Conservation (phyloP, 2,888 invertebrate genomes). For the Diplolepis rosae region DNA sequence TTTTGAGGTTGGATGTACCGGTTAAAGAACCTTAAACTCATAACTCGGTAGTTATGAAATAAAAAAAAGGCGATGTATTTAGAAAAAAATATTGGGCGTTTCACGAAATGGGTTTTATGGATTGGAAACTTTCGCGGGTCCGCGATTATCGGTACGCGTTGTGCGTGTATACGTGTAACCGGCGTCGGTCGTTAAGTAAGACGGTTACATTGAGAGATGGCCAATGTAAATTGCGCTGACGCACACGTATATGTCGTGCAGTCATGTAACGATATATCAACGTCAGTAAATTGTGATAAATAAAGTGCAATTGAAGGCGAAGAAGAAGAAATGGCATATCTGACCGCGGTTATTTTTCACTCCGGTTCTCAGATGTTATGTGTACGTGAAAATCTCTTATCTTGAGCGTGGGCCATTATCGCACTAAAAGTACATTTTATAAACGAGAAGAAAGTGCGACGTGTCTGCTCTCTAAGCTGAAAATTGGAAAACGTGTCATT, state of each 20-base stretch:
- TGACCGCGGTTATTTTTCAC: slow-evolving; percentile 56
- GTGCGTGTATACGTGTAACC: not conserved
- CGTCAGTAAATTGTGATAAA: slow-evolving; percentile 71
- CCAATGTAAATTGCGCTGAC: slow-evolving; percentile 71
- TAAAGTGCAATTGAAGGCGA: slow-evolving; percentile 69
- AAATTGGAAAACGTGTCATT: too few species aligned
- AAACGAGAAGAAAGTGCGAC: not conserved
- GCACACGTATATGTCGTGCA: slow-evolving; percentile 63
- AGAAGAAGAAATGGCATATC: slow-evolving; percentile 41
- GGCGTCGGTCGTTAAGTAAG: slow-evolving; percentile 66
- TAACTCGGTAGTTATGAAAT: too few species aligned
- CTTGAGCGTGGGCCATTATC: slow-evolving; percentile 24
- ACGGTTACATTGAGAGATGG: slow-evolving; percentile 70
- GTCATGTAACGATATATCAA: slow-evolving; percentile 68
- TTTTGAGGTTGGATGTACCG: too few species aligned
- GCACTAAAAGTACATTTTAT: not conserved
- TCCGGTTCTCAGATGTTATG: slow-evolving; percentile 35
- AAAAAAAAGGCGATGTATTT: too few species aligned
- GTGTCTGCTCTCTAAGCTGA: not conserved
- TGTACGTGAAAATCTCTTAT: slow-evolving; percentile 53
- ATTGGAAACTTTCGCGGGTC: not conserved
- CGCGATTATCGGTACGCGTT: not conserved
- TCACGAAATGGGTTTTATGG: too few species aligned
- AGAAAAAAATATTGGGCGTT: too few species aligned
- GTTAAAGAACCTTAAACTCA: too few species aligned